Evolutionary conservation across 1,140 invertebrate species (phyloP).

Genomic region (Oryzaephilus surinamensis): DNA sequence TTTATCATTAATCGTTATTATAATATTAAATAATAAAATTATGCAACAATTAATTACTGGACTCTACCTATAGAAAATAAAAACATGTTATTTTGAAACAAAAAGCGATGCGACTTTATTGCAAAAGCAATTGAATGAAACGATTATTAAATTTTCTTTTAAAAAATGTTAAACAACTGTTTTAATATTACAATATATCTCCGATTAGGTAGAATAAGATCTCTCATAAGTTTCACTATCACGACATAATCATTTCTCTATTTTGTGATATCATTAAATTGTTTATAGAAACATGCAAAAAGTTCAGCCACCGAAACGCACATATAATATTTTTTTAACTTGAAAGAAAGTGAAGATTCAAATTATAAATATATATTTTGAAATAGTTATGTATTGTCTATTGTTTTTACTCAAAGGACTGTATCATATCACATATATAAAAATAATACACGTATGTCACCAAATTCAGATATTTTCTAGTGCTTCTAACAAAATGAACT

Average conservation of each 20-base stretch:
- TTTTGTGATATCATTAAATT: neutral
- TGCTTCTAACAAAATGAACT: neutral
- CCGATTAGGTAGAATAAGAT: neutral
- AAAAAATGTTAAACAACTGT: too few species aligned
- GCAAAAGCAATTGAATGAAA: too few species aligned
- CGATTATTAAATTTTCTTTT: too few species aligned
- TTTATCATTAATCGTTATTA: too few species aligned
- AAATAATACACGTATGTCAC: slow-evolving; percentile 3
- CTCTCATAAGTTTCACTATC: too few species aligned
- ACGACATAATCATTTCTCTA: neutral
- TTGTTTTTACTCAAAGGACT: slow-evolving; percentile 14
- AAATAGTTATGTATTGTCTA: too few species aligned
- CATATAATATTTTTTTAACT: too few species aligned
- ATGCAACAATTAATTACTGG: too few species aligned
- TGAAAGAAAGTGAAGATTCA: slow-evolving; percentile 15
- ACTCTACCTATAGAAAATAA: too few species aligned
- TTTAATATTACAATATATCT: neutral
- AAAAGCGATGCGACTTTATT: too few species aligned
- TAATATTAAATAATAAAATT: too few species aligned
- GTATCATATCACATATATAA: slow-evolving; percentile 13
- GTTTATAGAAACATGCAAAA: neutral
- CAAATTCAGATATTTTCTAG: neutral
- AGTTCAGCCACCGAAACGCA: slow-evolving; percentile 3
- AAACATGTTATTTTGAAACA: too few species aligned
- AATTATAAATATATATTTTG: slow-evolving; percentile 11